Percentiles rank a stretch among this genome's conserved stretches.
Conservation (phyloP, 2,888 invertebrate genomes). For the Thymelicus sylvestris region DNA sequence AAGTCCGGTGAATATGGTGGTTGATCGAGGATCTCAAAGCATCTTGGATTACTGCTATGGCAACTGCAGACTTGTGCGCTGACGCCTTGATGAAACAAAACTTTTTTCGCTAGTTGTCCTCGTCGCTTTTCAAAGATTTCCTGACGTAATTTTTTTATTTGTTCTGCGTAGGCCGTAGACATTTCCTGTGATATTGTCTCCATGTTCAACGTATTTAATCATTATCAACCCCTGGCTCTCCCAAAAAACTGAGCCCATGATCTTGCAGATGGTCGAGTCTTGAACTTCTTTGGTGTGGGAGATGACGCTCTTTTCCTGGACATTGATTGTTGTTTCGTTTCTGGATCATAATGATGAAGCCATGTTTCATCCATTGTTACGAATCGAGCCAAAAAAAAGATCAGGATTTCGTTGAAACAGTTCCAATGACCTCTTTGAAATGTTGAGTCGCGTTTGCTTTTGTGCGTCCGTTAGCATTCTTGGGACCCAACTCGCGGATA, state of each 20-base stretch:
- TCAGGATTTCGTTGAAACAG: background rate
- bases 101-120: slow-evolving; percentile 35
- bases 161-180: slow-evolving; percentile 34
- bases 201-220: slow-evolving; percentile 37
- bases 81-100: slow-evolving; percentile 40
- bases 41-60: slow-evolving; percentile 45
- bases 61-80: slow-evolving; percentile 42
- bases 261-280: slow-evolving; percentile 33
- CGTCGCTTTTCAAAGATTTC: slow-evolving; percentile 38
- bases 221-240: slow-evolving; percentile 37
- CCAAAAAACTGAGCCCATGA: slow-evolving; percentile 40
- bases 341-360: too few relatives aligned
- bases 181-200: slow-evolving; percentile 30
- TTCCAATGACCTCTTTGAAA: too few relatives aligned
- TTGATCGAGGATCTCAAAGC: too few relatives aligned
- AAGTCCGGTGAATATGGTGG: background rate
- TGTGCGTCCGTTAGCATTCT: background rate
- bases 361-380: too few relatives aligned
- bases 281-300: slow-evolving; percentile 43
- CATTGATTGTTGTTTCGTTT: slow-evolving; percentile 10
- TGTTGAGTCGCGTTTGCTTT: too few relatives aligned
- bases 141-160: slow-evolving; percentile 37
- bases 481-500: background rate
- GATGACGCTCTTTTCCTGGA: slow-evolving; percentile 39
- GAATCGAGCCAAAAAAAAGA: too few relatives aligned